Conservation (phyloP, 2,888 invertebrate genomes). For the Brachyopa scutellaris region DNA sequence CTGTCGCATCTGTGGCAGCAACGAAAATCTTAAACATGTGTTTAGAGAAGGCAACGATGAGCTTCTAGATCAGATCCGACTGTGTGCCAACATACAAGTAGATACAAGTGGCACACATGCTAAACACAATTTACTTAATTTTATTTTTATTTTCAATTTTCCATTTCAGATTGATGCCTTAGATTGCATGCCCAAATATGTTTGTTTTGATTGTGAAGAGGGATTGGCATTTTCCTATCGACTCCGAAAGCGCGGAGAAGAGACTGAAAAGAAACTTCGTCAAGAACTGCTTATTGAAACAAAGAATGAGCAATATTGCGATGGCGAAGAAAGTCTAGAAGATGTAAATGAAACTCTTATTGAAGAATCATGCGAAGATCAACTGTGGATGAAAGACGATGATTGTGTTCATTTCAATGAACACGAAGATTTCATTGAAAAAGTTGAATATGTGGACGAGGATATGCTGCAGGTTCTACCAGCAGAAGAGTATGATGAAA, state of each 20-base stretch:
- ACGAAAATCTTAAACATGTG: conserved; percentile 68
- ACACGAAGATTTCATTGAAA: conserved; percentile 4
- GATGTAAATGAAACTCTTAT: background rate
- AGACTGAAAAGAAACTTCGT: conserved; percentile 71
- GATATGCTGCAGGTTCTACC: background rate
- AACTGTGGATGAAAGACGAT: conserved; percentile 21
- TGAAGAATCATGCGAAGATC: conserved; percentile 20
- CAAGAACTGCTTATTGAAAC: conserved; percentile 18
- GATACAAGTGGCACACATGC: too few relatives aligned
- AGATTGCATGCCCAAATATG: conserved; percentile 73
- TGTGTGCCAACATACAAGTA: conserved; percentile 74
- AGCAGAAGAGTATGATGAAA: background rate
- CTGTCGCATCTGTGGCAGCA: conserved; percentile 75
- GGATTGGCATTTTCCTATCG: conserved; percentile 73
- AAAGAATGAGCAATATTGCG: background rate
- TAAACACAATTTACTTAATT: too few relatives aligned
- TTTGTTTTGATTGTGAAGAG: conserved; percentile 73
- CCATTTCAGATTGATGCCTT: conserved; percentile 62
- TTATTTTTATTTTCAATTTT: background rate
- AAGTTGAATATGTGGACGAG: conserved; percentile 4
- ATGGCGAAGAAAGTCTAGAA: background rate
- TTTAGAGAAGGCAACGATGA: conserved; percentile 62
- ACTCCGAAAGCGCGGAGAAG: conserved; percentile 74
- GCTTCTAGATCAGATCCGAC: conserved; percentile 71
- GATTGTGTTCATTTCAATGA: background rate